A percentile compares a stretch with the other conserved stretches of the same genome.
These are phyloP conservation scores for Apotomis capreana DNA, from an alignment of 2,888 invertebrate genomes.

Conservation along the genomic window DNA sequence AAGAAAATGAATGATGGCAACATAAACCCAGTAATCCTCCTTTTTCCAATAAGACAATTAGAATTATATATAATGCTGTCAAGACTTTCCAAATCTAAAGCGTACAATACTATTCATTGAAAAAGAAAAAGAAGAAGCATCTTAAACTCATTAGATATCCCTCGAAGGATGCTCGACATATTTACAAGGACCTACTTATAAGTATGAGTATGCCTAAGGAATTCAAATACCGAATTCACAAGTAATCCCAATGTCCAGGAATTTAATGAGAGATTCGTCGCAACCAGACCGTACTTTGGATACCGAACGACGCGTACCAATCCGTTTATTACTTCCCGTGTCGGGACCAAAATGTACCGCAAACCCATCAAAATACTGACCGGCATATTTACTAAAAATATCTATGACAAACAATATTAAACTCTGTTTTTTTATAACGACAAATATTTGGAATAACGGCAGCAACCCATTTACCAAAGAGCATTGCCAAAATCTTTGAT, in stretches of 20 bases:
- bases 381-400: conserved; percentile 66
- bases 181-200: background rate
- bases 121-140: too few relatives aligned
- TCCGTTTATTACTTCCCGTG: conserved; percentile 76
- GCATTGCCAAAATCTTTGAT: conserved; percentile 19
- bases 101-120: too few relatives aligned
- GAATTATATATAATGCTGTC: too few relatives aligned
- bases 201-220: conserved; percentile 22
- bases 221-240: conserved; percentile 45
- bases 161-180: background rate
- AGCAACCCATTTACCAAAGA: conserved; percentile 2
- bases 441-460: conserved; percentile 32
- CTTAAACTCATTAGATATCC: background rate
- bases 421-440: conserved; percentile 26
- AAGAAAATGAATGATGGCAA: too few relatives aligned
- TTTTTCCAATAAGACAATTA: too few relatives aligned
- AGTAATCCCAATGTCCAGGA: conserved; percentile 47
- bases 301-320: conserved; percentile 54
- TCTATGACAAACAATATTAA: conserved; percentile 44
- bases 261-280: conserved; percentile 56
- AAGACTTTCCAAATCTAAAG: too few relatives aligned
- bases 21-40: too few relatives aligned
- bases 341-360: conserved; percentile 64
- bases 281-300: conserved; percentile 52
- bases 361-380: conserved; percentile 69